These are phyloP conservation scores for Cantharis rufa DNA, from an alignment of 2,888 invertebrate genomes.

Conservation along the genomic window DNA sequence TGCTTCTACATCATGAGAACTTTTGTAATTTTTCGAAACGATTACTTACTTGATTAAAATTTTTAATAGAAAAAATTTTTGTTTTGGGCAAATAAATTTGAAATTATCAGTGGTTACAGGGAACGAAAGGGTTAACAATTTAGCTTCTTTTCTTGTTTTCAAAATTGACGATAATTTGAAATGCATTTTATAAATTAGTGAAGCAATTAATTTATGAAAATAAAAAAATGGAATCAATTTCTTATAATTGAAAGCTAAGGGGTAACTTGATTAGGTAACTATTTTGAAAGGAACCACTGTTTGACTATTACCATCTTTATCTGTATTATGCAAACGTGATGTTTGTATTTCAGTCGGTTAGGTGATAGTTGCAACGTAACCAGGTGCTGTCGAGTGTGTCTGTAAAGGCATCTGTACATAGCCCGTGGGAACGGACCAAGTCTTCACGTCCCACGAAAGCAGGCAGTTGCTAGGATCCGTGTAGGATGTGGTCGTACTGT, in stretches of 20 bases:
- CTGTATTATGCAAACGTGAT: slow-evolving; percentile 11
- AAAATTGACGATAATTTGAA: not conserved
- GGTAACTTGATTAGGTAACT: slow-evolving; percentile 18
- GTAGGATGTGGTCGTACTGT: slow-evolving; percentile 30
- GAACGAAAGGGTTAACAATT: not conserved
- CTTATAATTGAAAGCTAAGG: not conserved
- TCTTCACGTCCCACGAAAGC: slow-evolving; percentile 32
- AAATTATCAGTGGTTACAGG: not conserved
- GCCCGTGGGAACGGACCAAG: slow-evolving; percentile 32
- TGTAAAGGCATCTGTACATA: slow-evolving; percentile 31
- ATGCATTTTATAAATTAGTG: not conserved
- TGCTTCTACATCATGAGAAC: slow-evolving; percentile 20
- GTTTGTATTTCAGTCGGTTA: slow-evolving; percentile 20
- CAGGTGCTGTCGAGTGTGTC: slow-evolving; percentile 26
- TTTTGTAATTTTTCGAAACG: not conserved
- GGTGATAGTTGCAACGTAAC: slow-evolving; percentile 24
- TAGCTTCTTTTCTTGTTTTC: not conserved
- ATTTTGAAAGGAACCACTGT: slow-evolving; percentile 12
- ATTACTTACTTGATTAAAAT: not conserved
- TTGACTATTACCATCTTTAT: slow-evolving; percentile 8
- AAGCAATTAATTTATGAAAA: not conserved
- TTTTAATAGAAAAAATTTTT: not conserved
- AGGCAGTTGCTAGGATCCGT: slow-evolving; percentile 31
- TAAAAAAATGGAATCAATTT: not conserved
- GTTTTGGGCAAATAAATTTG: not conserved